These are phyloP conservation scores for Psylliodes chrysocephalus DNA, from an alignment of 2,888 invertebrate genomes.

Conservation along the genomic window DNA sequence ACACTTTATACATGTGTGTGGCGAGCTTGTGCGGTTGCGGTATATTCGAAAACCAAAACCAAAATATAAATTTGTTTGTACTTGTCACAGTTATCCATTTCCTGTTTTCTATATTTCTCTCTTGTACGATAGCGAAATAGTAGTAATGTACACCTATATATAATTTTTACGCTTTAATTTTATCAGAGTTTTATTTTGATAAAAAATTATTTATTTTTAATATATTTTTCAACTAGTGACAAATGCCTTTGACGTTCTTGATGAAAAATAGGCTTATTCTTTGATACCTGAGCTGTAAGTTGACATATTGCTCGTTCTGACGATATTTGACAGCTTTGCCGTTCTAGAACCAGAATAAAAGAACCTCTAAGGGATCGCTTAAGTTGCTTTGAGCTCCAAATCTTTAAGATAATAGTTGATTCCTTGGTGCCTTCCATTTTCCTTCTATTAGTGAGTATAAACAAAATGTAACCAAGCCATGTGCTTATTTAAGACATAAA, in stretches of 20 bases:
- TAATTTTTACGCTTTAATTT: background rate
- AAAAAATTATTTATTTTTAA: background rate
- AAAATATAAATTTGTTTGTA: conserved; percentile 11
- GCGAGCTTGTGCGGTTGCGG: conserved; percentile 2
- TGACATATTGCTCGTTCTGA: no score
- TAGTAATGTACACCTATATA: background rate
- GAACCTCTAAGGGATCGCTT: no score
- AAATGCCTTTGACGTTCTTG: background rate
- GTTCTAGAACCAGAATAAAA: no score
- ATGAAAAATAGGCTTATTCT: no score
- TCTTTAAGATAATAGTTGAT: no score
- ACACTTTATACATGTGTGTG: background rate
- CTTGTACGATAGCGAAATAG: background rate
- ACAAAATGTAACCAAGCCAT: no score
- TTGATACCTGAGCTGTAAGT: no score
- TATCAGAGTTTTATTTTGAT: background rate
- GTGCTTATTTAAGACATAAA: no score
- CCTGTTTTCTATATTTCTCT: conserved; percentile 15
- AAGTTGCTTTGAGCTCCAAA: no score
- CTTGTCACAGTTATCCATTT: conserved; percentile 4
- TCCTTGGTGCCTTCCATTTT: no score
- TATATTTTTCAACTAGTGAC: background rate
- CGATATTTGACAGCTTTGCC: no score
- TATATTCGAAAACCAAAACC: conserved; percentile 3
- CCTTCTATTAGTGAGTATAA: no score